phyloP scores from a whole-genome alignment of 1,140 invertebrate genomes.

The Drosophila repleta region DNA sequence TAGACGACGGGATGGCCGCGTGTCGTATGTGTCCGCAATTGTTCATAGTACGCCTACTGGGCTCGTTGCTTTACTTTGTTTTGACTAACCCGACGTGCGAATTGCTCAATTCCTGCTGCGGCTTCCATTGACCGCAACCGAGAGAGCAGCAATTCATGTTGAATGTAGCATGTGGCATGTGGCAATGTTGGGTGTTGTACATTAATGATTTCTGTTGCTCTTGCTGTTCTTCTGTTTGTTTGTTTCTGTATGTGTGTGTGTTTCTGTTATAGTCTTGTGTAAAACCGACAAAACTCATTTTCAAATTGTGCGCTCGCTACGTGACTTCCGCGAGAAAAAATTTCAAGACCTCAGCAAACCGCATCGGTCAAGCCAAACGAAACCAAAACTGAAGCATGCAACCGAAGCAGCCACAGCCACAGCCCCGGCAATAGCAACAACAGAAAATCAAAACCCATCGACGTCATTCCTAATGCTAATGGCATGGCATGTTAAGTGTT shows the following conservation, averaged over 20 bases:
- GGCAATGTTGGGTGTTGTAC: slow-evolving; percentile 34
- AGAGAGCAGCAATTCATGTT: slow-evolving; percentile 26
- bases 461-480: slow-evolving; percentile 1
- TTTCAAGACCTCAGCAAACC: slow-evolving; percentile 33
- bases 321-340: slow-evolving; percentile 78
- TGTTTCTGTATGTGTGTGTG: not conserved
- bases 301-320: slow-evolving; percentile 76
- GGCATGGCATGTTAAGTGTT: not conserved
- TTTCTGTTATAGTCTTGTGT: slow-evolving; percentile 48
- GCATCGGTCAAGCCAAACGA: slow-evolving; percentile 14
- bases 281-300: slow-evolving; percentile 81
- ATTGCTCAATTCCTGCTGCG: slow-evolving; percentile 76
- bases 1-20: too few species aligned
- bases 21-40: slow-evolving; percentile 49
- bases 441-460: not conserved
- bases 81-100: slow-evolving; percentile 73
- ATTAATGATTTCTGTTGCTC: slow-evolving; percentile 62
- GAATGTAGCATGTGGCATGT: slow-evolving; percentile 34
- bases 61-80: slow-evolving; percentile 72
- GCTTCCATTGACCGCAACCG: slow-evolving; percentile 76
- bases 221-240: slow-evolving; percentile 10
- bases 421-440: too few species aligned
- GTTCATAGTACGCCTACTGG: slow-evolving; percentile 37
- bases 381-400: slow-evolving; percentile 25
- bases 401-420: not conserved